phyloP scores from a whole-genome alignment of 2,113 vertebrate species.

The Caloenas nicobarica region DNA sequence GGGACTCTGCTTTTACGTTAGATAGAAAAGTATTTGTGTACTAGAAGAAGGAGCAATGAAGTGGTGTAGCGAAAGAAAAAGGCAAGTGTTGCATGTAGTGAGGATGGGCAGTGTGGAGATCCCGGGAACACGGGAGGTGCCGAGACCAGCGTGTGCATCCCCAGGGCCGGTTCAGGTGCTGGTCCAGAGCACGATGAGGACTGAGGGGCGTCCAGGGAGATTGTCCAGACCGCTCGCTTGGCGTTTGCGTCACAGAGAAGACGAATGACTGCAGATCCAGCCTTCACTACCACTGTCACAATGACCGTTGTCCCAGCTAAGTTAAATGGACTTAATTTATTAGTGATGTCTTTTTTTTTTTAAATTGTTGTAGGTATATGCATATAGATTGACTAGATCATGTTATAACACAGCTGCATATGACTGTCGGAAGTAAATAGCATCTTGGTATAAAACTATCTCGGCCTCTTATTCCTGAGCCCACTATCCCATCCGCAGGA shows the following conservation, averaged over 20 bases:
- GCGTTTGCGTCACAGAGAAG: background rate
- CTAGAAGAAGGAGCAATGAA: background rate
- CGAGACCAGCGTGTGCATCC: background rate
- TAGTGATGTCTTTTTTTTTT: conserved; percentile 17
- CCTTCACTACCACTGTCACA: background rate
- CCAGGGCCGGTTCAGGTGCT: background rate
- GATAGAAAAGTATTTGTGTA: background rate
- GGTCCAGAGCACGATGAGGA: background rate
- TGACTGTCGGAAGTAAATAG: conserved; percentile 50
- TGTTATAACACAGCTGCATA: background rate
- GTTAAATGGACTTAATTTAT: conserved; percentile 68
- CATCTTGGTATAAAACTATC: conserved; percentile 40
- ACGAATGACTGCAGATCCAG: background rate
- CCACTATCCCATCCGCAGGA: background rate
- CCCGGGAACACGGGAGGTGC: background rate
- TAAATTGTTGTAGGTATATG: conserved; percentile 11
- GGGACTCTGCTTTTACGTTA: background rate
- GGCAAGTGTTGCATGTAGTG: background rate
- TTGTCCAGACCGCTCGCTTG: background rate
- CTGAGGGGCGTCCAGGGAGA: background rate
- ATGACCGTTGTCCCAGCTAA: background rate
- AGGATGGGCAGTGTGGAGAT: background rate
- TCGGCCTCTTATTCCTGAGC: conserved; percentile 34
- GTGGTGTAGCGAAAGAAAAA: background rate
- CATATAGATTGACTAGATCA: background rate